A percentile compares a stretch with the other conserved stretches of the same genome.
These are phyloP conservation scores for Styela plicata DNA, from an alignment of 23 tunicate genomes.

Conservation along the genomic window DNA sequence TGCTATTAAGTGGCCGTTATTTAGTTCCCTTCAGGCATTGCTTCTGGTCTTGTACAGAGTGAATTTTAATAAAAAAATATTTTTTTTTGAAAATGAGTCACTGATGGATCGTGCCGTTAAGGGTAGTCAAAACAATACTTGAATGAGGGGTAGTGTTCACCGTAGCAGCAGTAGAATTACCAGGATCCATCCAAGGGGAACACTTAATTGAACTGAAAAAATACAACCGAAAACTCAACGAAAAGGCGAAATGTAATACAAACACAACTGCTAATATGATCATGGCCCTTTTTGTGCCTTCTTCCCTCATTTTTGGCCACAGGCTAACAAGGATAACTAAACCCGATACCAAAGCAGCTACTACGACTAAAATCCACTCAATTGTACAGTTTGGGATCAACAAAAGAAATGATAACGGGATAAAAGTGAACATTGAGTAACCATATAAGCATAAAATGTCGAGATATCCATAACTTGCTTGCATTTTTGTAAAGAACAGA, in stretches of 20 bases:
- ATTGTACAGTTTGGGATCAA: conserved; percentile 58
- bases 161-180: background rate
- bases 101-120: background rate
- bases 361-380: conserved; percentile 67
- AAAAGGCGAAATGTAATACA: conserved; percentile 43
- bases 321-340: conserved; percentile 42
- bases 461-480: conserved; percentile 35
- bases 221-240: conserved; percentile 45
- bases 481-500: conserved; percentile 58
- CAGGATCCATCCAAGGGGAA: background rate
- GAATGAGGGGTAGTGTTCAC: background rate
- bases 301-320: conserved; percentile 74
- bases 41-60: too few relatives aligned
- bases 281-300: conserved; percentile 36
- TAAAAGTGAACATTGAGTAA: conserved; percentile 72
- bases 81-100: too few relatives aligned
- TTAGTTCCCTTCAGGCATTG: too few relatives aligned
- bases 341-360: conserved; percentile 63
- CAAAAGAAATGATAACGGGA: conserved; percentile 63
- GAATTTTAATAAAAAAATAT: too few relatives aligned
- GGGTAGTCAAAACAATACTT: background rate
- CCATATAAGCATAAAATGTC: conserved; percentile 85
- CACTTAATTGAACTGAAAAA: conserved; percentile 50
- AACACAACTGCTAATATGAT: conserved; percentile 30
- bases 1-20: too few relatives aligned